Evolutionary conservation across 2,113 vertebrate species (phyloP).

Genomic region (Trinectes maculatus): DNA sequence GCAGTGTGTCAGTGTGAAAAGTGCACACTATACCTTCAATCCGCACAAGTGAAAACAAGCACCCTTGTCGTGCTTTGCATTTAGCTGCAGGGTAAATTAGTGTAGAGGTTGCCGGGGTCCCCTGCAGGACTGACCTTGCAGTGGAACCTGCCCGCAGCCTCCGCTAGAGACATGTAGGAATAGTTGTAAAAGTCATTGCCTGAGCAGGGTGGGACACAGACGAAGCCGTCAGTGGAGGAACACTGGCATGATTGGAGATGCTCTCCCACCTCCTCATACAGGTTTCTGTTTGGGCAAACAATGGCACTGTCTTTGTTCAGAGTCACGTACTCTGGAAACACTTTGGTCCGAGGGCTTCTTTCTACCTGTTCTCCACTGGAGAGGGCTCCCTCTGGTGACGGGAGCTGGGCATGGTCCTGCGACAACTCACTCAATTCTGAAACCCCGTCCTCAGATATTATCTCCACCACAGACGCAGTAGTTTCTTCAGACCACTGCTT

Average conservation of each 20-base stretch:
- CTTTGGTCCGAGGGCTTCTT: conserved; percentile 12
- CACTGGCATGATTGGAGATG: conserved; percentile 5
- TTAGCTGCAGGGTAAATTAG: conserved; percentile 58
- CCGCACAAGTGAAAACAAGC: background rate
- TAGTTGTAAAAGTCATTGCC: conserved; percentile 69
- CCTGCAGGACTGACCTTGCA: background rate
- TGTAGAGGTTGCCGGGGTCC: conserved; percentile 63
- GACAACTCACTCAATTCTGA: conserved; percentile 18
- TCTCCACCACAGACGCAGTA: conserved; percentile 77
- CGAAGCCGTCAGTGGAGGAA: conserved; percentile 17
- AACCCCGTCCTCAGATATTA: conserved; percentile 67
- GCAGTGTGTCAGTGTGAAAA: background rate
- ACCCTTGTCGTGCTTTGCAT: background rate
- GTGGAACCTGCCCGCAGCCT: conserved; percentile 25
- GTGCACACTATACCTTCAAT: background rate
- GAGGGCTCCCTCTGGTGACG: conserved; percentile 22
- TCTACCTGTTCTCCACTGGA: conserved; percentile 2
- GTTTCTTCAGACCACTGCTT: conserved; percentile 75
- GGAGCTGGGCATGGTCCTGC: conserved; percentile 23
- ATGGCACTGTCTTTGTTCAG: conserved; percentile 65
- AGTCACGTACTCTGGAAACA: conserved; percentile 78
- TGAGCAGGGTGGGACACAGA: background rate
- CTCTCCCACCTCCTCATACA: conserved; percentile 41
- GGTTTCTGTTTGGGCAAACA: conserved; percentile 57
- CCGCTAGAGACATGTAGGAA: conserved; percentile 65